These are phyloP conservation scores for Leucozona laternaria DNA, from an alignment of 2,888 invertebrate species.

Conservation along the genomic window DNA sequence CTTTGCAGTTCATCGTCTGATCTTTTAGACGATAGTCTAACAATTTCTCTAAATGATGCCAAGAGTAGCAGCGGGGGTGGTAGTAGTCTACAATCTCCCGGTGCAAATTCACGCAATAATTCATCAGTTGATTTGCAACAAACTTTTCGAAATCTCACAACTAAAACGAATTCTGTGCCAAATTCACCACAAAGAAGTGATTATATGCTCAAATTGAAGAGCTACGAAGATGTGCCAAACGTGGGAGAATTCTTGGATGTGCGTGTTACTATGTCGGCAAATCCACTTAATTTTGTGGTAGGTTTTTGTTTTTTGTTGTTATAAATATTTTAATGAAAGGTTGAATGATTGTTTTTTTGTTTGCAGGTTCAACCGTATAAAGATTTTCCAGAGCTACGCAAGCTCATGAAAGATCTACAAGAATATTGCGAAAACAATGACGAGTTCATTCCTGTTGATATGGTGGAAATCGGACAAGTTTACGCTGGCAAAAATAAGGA, in stretches of 20 bases:
- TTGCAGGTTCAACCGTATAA: constrained; percentile 85
- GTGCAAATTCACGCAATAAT: constrained; percentile 73
- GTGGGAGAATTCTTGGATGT: constrained; percentile 88
- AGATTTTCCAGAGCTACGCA: constrained; percentile 83
- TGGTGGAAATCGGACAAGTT: constrained; percentile 86
- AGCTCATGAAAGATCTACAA: constrained; percentile 89
- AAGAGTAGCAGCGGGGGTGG: constrained; percentile 47
- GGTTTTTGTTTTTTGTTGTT: constrained; percentile 35
- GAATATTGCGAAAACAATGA: constrained; percentile 85
- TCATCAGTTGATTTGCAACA: constrained; percentile 77
- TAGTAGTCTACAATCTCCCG: constrained; percentile 42
- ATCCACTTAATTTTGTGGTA: constrained; percentile 85
- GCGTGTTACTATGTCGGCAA: constrained; percentile 89
- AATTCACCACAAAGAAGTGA: constrained; percentile 78
- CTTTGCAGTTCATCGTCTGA: constrained; percentile 59
- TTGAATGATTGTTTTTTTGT: not conserved
- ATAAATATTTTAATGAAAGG: not conserved
- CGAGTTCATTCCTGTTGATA: constrained; percentile 84
- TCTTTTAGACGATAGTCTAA: constrained; percentile 57
- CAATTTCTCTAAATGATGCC: constrained; percentile 42
- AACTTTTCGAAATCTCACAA: constrained; percentile 77
- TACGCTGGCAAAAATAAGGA: constrained; percentile 89
- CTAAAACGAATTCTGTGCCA: constrained; percentile 77
- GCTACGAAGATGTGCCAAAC: constrained; percentile 80
- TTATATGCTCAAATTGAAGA: constrained; percentile 74